Evolutionary conservation across 2,888 invertebrate genomes (phyloP).

Genomic region (Hipparchia semele): DNA sequence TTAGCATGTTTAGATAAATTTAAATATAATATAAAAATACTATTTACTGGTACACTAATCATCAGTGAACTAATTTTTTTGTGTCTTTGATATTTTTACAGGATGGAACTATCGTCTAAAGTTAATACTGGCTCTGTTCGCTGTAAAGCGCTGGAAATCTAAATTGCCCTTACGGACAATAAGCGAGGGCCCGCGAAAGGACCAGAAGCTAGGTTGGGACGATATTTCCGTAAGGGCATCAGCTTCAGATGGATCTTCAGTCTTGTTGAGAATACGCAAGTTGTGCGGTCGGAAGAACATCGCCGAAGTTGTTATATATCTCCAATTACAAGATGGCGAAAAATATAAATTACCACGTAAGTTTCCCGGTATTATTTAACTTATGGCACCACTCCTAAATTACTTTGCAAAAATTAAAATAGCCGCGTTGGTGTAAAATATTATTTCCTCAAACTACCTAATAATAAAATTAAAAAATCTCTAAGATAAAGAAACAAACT

Average conservation of each 20-base stretch:
- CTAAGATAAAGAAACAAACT: too few species aligned
- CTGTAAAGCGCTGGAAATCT: slow-evolving; percentile 66
- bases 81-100: slow-evolving; percentile 42
- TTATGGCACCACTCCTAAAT: too few species aligned
- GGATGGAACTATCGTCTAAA: slow-evolving; percentile 79
- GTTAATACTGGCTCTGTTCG: slow-evolving; percentile 63
- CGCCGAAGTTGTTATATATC: slow-evolving; percentile 81
- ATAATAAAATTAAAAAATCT: too few species aligned
- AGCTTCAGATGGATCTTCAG: slow-evolving; percentile 80
- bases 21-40: too few species aligned
- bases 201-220: slow-evolving; percentile 63
- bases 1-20: too few species aligned
- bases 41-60: too few species aligned
- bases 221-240: slow-evolving; percentile 76
- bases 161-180: slow-evolving; percentile 46
- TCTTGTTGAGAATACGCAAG: slow-evolving; percentile 81
- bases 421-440: too few species aligned
- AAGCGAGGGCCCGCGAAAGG: slow-evolving; percentile 54
- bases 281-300: slow-evolving; percentile 66
- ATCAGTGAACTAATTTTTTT: too few species aligned
- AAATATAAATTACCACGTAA: slow-evolving; percentile 63
- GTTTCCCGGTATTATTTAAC: slow-evolving; percentile 38
- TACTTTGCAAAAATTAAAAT: too few species aligned
- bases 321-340: slow-evolving; percentile 70
- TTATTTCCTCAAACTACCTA: too few species aligned